Evolutionary conservation across 2,888 invertebrate genomes (phyloP).

Genomic region (Anthophora plumipes): DNA sequence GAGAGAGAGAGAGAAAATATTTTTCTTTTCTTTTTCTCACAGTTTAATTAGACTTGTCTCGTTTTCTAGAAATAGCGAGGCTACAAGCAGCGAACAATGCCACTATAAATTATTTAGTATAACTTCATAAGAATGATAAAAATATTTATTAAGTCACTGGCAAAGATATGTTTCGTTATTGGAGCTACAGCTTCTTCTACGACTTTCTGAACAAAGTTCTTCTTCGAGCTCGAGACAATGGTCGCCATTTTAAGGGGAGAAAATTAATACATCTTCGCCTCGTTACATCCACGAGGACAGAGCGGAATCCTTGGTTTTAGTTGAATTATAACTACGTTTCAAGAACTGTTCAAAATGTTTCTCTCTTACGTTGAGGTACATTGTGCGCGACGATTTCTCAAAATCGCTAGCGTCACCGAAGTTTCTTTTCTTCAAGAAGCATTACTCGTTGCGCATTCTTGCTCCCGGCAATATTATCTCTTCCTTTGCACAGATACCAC

Average conservation of each 20-base stretch:
- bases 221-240: background rate
- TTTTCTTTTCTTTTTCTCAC: too few species aligned
- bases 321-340: slow-evolving; percentile 3
- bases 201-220: background rate
- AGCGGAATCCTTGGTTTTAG: background rate
- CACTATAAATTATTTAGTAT: too few species aligned
- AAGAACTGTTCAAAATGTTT: background rate
- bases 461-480: slow-evolving; percentile 30
- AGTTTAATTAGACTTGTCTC: too few species aligned
- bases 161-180: background rate
- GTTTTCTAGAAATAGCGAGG: too few species aligned
- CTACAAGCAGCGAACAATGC: too few species aligned
- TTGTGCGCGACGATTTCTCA: background rate
- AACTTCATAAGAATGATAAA: too few species aligned
- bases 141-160: too few species aligned
- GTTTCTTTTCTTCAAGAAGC: background rate
- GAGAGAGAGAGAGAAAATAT: too few species aligned
- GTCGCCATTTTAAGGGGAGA: background rate
- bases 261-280: slow-evolving; percentile 1
- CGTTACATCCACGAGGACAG: background rate
- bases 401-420: background rate
- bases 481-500: slow-evolving; percentile 4
- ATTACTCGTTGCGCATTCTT: background rate
- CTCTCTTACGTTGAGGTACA: background rate
- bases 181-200: background rate